Percentiles rank a stretch among this genome's conserved stretches.
These are phyloP conservation scores for Zelleria hepariella DNA, from an alignment of 2,888 invertebrate genomes.

Conservation along the genomic window DNA sequence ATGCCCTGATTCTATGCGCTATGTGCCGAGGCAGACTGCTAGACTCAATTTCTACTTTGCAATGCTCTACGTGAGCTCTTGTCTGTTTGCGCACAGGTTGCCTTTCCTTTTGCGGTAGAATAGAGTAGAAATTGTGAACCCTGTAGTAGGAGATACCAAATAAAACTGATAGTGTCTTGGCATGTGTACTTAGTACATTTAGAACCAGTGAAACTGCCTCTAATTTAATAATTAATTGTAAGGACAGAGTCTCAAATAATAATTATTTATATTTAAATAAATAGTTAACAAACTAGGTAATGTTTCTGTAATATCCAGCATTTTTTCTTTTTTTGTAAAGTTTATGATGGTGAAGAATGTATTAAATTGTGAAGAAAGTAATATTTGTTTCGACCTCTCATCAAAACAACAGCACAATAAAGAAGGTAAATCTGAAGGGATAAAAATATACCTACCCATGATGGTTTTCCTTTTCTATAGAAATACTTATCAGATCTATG, in stretches of 20 bases:
- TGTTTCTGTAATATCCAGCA: too few species aligned
- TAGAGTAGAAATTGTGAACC: not conserved
- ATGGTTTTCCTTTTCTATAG: too few species aligned
- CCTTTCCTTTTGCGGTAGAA: conserved; percentile 66
- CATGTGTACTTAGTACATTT: not conserved
- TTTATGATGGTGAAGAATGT: too few species aligned
- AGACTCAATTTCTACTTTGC: conserved; percentile 93
- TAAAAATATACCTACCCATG: too few species aligned
- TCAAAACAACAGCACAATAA: too few species aligned
- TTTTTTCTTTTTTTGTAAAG: too few species aligned
- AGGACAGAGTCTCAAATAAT: not conserved
- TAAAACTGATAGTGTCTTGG: not conserved
- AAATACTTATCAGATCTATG: too few species aligned
- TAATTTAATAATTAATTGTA: not conserved
- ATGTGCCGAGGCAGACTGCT: conserved; percentile 90
- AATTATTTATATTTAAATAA: not conserved
- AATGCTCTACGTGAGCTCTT: conserved; percentile 88
- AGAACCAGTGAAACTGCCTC: conserved; percentile 4
- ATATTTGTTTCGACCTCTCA: too few species aligned
- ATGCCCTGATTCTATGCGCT: conserved; percentile 80
- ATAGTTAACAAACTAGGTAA: too few species aligned
- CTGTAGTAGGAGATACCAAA: not conserved
- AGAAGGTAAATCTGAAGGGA: too few species aligned
- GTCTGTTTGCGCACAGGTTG: conserved; percentile 77
- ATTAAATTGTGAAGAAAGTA: too few species aligned